Conservation (phyloP, 2,113 vertebrate genomes). For the Brachionichthys hirsutus region DNA sequence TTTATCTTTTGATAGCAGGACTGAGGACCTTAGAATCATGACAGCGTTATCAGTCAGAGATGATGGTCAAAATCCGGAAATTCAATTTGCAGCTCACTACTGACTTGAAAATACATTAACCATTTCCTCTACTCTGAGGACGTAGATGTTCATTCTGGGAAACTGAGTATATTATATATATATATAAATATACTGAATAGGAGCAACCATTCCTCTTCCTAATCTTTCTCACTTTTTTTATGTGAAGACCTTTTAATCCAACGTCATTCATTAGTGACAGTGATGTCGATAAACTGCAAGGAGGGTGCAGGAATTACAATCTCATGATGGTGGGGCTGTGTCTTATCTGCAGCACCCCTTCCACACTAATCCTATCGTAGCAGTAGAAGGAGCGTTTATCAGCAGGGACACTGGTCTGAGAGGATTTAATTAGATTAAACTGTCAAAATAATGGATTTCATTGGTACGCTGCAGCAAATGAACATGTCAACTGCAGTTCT, state of each 20-base stretch:
- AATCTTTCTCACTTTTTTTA: neutral
- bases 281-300: neutral
- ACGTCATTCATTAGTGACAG: constrained; percentile 1
- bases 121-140: too few relatives aligned
- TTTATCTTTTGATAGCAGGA: too few relatives aligned
- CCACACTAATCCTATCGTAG: constrained; percentile 8
- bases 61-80: too few relatives aligned
- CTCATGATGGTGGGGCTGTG: too few relatives aligned
- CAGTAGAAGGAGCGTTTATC: neutral
- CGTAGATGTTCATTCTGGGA: too few relatives aligned
- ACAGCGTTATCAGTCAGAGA: too few relatives aligned
- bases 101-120: too few relatives aligned
- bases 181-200: too few relatives aligned
- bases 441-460: constrained; percentile 31
- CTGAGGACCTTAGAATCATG: too few relatives aligned
- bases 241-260: neutral
- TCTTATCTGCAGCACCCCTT: constrained; percentile 18
- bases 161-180: too few relatives aligned
- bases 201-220: neutral
- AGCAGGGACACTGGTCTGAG: constrained; percentile 19
- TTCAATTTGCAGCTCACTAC: too few relatives aligned
- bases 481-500: constrained; percentile 10
- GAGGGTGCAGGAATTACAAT: neutral
- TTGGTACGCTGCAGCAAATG: neutral
- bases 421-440: constrained; percentile 35